phyloP scores from a whole-genome alignment of 2,113 vertebrate species.

The Ageneiosus marmoratus region DNA sequence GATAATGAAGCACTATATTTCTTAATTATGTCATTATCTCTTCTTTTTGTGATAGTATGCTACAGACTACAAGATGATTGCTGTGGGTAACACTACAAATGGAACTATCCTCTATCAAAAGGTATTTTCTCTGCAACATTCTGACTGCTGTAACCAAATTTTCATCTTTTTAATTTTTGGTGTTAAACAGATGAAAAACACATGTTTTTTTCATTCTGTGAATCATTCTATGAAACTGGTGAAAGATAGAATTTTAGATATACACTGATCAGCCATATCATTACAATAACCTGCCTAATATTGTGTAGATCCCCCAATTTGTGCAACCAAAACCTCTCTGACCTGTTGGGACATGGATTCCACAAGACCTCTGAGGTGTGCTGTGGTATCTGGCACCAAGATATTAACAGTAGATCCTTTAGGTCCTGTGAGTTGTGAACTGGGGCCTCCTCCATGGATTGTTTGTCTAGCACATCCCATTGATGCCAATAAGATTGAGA shows the following conservation, averaged over 20 bases:
- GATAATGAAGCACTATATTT: background rate
- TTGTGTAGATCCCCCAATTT: too few relatives aligned
- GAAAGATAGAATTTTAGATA: background rate
- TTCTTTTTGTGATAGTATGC: conserved; percentile 78
- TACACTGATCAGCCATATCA: too few relatives aligned
- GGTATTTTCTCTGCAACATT: conserved; percentile 67
- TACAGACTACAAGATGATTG: conserved; percentile 80
- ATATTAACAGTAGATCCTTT: too few relatives aligned
- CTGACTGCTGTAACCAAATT: background rate
- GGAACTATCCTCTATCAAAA: conserved; percentile 82
- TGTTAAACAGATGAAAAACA: background rate
- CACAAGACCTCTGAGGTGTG: too few relatives aligned
- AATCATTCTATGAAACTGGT: background rate
- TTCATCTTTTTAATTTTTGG: background rate
- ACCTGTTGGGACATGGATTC: too few relatives aligned
- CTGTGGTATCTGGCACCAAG: too few relatives aligned
- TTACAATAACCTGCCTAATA: too few relatives aligned
- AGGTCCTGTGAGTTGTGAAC: too few relatives aligned
- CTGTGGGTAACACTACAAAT: conserved; percentile 73
- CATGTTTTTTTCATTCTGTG: background rate
- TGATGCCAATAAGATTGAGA: too few relatives aligned
- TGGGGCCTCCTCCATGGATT: too few relatives aligned
- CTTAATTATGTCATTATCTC: conserved; percentile 10
- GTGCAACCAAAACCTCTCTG: too few relatives aligned
- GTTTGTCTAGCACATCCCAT: too few relatives aligned